A percentile compares a stretch with the other conserved stretches of the same genome.
phyloP scores from a whole-genome alignment of 1,140 invertebrate species.

The Dinoponera quadriceps region DNA sequence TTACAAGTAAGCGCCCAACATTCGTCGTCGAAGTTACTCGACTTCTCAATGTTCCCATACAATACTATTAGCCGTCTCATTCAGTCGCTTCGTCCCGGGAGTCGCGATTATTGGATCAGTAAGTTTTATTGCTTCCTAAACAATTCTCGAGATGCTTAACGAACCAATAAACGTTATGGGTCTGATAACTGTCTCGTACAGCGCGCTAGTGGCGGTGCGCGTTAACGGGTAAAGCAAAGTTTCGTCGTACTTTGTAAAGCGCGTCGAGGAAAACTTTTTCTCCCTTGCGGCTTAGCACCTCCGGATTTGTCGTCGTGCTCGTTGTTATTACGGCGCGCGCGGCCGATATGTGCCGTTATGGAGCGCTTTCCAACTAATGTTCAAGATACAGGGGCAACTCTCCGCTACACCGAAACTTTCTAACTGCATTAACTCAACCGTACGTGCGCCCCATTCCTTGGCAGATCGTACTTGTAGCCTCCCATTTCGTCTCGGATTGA shows the following conservation, averaged over 20 bases:
- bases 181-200: constrained; percentile 60
- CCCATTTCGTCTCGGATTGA: constrained; percentile 45
- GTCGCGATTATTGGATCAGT: constrained; percentile 62
- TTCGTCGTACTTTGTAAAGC: constrained; percentile 58
- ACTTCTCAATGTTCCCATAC: constrained; percentile 39
- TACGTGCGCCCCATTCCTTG: constrained; percentile 47
- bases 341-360: constrained; percentile 55
- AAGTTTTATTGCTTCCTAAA: constrained; percentile 63
- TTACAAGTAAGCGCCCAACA: constrained; percentile 47
- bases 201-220: constrained; percentile 47
- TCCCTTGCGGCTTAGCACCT: constrained; percentile 59
- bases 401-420: constrained; percentile 51
- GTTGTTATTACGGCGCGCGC: constrained; percentile 56
- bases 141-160: constrained; percentile 62
- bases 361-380: constrained; percentile 57
- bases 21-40: constrained; percentile 42
- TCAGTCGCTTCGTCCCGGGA: constrained; percentile 31
- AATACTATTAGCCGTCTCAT: constrained; percentile 57
- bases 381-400: constrained; percentile 47
- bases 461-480: constrained; percentile 45
- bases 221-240: constrained; percentile 64
- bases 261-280: constrained; percentile 63
- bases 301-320: constrained; percentile 61
- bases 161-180: constrained; percentile 66
- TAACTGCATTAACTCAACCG: constrained; percentile 57